Evolutionary conservation across 2,888 invertebrate species (phyloP), one percentile per base, ranked within the genome.

Genomic region (Cancer borealis): DNA sequence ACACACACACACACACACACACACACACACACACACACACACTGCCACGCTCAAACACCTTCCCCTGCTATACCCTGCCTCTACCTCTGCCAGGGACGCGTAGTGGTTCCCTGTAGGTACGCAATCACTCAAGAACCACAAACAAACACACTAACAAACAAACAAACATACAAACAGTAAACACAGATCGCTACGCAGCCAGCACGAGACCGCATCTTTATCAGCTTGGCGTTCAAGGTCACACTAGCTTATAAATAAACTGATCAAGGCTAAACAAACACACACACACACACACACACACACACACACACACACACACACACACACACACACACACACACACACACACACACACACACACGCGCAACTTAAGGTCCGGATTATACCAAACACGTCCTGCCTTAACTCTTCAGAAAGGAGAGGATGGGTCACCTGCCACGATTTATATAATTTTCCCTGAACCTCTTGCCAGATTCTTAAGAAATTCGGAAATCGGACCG

Each of bases 361-460:
- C 30, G 66, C 91, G 30, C 39, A 60, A 26, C n/a, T 60, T 91
- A 91, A 49, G 66, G 66, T 17, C 30, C 54, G 47, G 66, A 91
- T 91, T 91, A 91, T 91, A 66, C 91, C 60, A 14, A 45, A 17
- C 30, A 26, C 17, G 60, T 66, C 66, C 39, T 26, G 8, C 91
- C 26, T 30, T 66, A 60, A 17, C 66, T 45, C 39, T 39, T 3
- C 14, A 26, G 79, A 30, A 66, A 79, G 26, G 90, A 90, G 91
- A 26, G 60, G n/a, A 17, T 21, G 39, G 60, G 45, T 39, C 39
- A 30, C 66, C 91, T 91, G 79, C 30, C 79, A 26, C 66, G 91
- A 91, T 91, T 91, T 91, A 91, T 91, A 66, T 91, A 66, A 91
- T 91, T 66, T 60, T 60, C 91, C 30, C 39, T 91, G 91, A 91